Evolutionary conservation across 2,113 vertebrate species (phyloP), one percentile per base, ranked within the genome.

Genomic region (mouse (Mus musculus)): DNA sequence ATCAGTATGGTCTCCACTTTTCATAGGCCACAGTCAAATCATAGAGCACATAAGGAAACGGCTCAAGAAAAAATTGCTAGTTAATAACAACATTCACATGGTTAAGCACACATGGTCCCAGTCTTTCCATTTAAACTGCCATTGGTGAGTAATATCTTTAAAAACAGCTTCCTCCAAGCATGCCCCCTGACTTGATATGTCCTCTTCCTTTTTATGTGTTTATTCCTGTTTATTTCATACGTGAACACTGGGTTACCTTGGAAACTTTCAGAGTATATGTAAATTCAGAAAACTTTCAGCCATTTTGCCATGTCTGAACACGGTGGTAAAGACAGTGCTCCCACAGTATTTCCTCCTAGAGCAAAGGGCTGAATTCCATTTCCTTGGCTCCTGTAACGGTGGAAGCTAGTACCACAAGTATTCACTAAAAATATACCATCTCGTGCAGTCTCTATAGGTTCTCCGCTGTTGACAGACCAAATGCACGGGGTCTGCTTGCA

Each of bases 81-180:
- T 71, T 95, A 69, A 56, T 3, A 26, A 13, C 0, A 0, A 42
- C 22, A 75, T 28, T 8, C 52, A 42, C 0, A 30, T 8, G 65
- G 8, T 11, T 65, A n/a, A 67, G 1, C 69, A 88, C 59, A 54
- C 14, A 71, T 7, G 19, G 22, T 87, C 46, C 6, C 33, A 67
- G n/a, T 88, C 30, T 69, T 94, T 90, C 46, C 11, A 11, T 77
- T 63, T 76, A 67, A 69, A 73, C 9, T 33, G n/a, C 56, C 28
- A 85, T 72, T 85, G 77, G 71, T 73, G 12, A 93, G 10, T 17
- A 61, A 96, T 69, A 90, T 78, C 30, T 88, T 78, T 61, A 63
- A 93, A 93, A 54, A 75, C 14, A 93, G 87, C 3, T 39, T 14
- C 65, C 92, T 93, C 22, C 6, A 90, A 73, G 65, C 9, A 49